A percentile compares a stretch with the other conserved stretches of the same genome.
Conservation (phyloP, 2,797 vertebrate genomes). For the Argya squamiceps region DNA sequence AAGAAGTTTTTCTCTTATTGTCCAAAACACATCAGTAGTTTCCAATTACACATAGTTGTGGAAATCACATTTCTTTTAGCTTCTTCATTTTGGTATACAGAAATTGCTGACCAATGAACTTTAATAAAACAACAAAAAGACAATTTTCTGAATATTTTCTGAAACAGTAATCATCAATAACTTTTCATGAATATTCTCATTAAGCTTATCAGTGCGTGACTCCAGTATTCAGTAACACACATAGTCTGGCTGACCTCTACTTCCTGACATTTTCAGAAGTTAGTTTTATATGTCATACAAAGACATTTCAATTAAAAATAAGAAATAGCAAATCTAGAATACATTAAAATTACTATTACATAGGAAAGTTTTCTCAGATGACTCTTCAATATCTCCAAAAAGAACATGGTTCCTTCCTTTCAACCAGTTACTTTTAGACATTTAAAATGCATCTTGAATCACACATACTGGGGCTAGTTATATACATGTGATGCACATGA, state of each 20-base stretch:
- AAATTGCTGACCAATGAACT: neutral
- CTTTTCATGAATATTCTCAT: neutral
- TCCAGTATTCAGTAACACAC: neutral
- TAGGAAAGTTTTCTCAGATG: neutral
- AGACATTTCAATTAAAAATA: neutral
- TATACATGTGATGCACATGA: neutral
- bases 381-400: neutral
- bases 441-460: neutral
- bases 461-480: neutral
- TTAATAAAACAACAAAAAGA: neutral
- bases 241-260: neutral
- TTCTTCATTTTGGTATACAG: neutral
- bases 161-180: conserved; percentile 11
- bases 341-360: neutral
- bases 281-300: neutral
- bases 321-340: neutral
- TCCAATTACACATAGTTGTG: neutral
- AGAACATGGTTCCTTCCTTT: neutral
- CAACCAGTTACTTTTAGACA: neutral
- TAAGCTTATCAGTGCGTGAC: neutral
- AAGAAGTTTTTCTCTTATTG: neutral
- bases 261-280: conserved; percentile 26
- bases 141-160: neutral
- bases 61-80: neutral
- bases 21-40: neutral